Base-by-base conservation (phyloP, 2,888 invertebrate genomes). In the Stenolophus ochropezus region DNA sequence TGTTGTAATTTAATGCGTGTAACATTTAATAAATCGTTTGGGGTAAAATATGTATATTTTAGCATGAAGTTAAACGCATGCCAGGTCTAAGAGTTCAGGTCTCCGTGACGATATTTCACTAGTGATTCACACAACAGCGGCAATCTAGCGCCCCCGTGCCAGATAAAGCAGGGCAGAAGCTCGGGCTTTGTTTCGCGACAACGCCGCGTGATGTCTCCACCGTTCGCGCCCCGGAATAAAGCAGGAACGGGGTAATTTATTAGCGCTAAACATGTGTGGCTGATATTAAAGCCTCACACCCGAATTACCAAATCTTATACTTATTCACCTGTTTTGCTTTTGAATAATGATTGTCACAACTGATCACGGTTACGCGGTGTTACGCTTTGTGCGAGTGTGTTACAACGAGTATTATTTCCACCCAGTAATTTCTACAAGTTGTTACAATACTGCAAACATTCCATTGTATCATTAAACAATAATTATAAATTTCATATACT, bases 91-190 rank as follows among this genome's bases (percentile, higher is more conserved):
- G 76, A 76, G 76, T 76, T 76, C 53, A 53, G 76, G 76, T 76
- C 58, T 51, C 56, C 53, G 53, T 58, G 61, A 78, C 65, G 23
- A 78, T 78, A 78, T 78, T 78, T 78, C 49, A 78, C 78, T 61
- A 65, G 78, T 78, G 78, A 78, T 78, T 78, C 78, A 78, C 78
- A 78, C 78, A 78, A 78, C 78, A 65, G 14, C 20, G 61, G 75
- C 75, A 75, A 75, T 75, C 75, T 75, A 75, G 25, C 20, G 20
- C 42, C 33, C 33, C 65, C 33, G 11, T 21, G 61, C 61, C 78
- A 78, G 78, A 78, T 78, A 78, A 78, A 78, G 78, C 65, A 78
- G 11, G 33, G 33, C 33, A 33, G 47, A 23, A 33, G 61, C 33
- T 20, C 23, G 21, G 20, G 61, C 78, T 78, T 78, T 78, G 78